These are phyloP conservation scores for Leptinotarsa juncta DNA, from an alignment of 2,888 invertebrate genomes.

Conservation along the genomic window DNA sequence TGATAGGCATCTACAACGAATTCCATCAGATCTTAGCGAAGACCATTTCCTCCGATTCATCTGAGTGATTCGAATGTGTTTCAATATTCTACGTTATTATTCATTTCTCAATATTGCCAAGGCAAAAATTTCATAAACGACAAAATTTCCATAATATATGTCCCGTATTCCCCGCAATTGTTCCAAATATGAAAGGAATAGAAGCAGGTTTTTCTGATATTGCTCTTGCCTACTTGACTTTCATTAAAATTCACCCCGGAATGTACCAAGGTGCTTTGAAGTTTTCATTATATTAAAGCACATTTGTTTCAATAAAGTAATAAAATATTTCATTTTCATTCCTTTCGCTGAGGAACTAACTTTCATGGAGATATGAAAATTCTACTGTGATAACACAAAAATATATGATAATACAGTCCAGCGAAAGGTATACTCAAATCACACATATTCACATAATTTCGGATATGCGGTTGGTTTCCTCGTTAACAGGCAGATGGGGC, in stretches of 20 bases:
- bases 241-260: conserved; percentile 25
- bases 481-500: no score
- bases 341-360: neutral
- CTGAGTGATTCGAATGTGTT: neutral
- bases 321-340: conserved; percentile 8
- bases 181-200: conserved; percentile 8
- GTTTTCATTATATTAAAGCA: conserved; percentile 12
- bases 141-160: conserved; percentile 12
- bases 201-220: conserved; percentile 9
- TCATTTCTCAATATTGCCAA: conserved; percentile 4
- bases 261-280: conserved; percentile 1
- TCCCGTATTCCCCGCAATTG: neutral
- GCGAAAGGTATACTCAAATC: no score
- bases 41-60: neutral
- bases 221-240: neutral
- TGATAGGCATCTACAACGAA: neutral
- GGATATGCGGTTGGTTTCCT: no score
- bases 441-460: no score
- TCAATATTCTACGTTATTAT: neutral
- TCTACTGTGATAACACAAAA: no score
- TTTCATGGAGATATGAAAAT: neutral
- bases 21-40: no score
- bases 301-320: conserved; percentile 23
- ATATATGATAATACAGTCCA: no score
- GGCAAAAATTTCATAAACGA: neutral